A percentile compares a stretch with the other conserved stretches of the same genome.
These are phyloP conservation scores for Heterodera filipjevi DNA, from an alignment of 2,888 invertebrate species.

Conservation along the genomic window DNA sequence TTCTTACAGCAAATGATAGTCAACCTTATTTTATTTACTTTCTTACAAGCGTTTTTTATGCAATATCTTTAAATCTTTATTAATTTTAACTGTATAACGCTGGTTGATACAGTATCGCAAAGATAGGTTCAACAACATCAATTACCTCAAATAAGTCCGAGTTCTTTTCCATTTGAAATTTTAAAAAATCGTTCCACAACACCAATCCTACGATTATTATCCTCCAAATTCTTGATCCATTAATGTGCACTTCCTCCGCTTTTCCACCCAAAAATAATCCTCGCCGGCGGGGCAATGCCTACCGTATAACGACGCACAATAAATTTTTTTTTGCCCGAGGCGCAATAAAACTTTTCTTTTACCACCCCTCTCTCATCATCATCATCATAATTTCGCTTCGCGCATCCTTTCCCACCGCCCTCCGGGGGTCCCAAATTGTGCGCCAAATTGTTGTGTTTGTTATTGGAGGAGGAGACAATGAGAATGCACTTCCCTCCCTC, in stretches of 20 bases:
- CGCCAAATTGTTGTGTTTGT: background rate
- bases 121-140: too few relatives aligned
- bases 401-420: background rate
- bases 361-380: background rate
- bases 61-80: too few relatives aligned
- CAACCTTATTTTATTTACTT: too few relatives aligned
- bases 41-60: too few relatives aligned
- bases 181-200: too few relatives aligned
- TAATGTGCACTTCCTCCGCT: background rate
- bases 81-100: too few relatives aligned
- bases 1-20: too few relatives aligned
- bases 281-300: background rate
- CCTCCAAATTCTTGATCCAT: background rate
- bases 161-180: too few relatives aligned
- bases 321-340: constrained; percentile 5
- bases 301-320: background rate
- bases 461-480: background rate
- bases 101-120: too few relatives aligned
- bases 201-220: background rate
- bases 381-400: too few relatives aligned
- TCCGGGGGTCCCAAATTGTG: background rate
- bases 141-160: too few relatives aligned
- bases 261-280: constrained; percentile 1
- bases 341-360: constrained; percentile 4
- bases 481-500: too few relatives aligned